Percentiles rank a stretch among this genome's conserved stretches.
phyloP scores from a whole-genome alignment of 2,888 invertebrate genomes.

The Petrolisthes cinctipes region DNA sequence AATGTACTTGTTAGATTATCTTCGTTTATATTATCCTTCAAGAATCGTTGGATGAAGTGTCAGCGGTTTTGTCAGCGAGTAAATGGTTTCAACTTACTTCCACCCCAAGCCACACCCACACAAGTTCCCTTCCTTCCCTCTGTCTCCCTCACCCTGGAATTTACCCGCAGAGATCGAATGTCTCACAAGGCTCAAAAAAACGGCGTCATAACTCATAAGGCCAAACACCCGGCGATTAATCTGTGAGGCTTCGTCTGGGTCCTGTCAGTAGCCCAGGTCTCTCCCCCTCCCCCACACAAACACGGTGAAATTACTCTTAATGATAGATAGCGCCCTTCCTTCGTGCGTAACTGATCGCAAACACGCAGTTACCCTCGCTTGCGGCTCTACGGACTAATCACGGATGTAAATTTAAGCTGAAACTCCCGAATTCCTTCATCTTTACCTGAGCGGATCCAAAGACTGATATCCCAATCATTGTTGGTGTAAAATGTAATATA shows the following conservation, averaged over 20 bases:
- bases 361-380: conserved; percentile 23
- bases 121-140: background rate
- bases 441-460: conserved; percentile 8
- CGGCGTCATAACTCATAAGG: conserved; percentile 13
- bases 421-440: background rate
- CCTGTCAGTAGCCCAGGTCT: conserved; percentile 7
- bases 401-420: conserved; percentile 21
- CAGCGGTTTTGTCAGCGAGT: no score
- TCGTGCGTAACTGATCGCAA: conserved; percentile 32
- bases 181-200: background rate
- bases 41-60: no score
- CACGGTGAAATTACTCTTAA: conserved; percentile 27
- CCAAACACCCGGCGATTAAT: conserved; percentile 23
- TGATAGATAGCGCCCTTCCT: conserved; percentile 24
- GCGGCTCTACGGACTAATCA: background rate
- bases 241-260: conserved; percentile 11
- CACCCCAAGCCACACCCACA: no score
- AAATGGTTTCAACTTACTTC: no score
- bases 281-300: background rate
- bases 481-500: background rate
- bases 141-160: background rate
- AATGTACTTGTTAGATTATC: no score
- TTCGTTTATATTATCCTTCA: no score
- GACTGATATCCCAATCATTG: background rate
- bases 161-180: background rate